Evolutionary conservation across 1,140 invertebrate genomes (phyloP).

Genomic region (Ptiloglossa arizonensis): DNA sequence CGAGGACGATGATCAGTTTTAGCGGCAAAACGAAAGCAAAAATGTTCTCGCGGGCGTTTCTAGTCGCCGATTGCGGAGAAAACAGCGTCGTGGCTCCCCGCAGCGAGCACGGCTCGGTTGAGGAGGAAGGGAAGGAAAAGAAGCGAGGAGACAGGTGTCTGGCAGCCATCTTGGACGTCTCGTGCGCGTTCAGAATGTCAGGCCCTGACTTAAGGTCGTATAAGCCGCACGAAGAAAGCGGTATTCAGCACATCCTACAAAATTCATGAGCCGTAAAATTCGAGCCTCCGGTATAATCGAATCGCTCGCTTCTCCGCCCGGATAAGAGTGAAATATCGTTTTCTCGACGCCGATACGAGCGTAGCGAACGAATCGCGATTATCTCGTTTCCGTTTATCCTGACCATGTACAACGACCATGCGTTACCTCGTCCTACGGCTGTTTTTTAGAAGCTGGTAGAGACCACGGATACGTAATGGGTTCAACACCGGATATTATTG

Average conservation of each 20-base stretch:
- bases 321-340: constrained; percentile 41
- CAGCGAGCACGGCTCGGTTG: background rate
- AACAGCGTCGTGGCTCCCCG: background rate
- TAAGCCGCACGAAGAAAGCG: constrained; percentile 18
- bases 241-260: constrained; percentile 48
- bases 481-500: background rate
- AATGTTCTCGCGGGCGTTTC: background rate
- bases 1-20: too few species aligned
- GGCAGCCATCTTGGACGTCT: constrained; percentile 15
- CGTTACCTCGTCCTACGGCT: background rate
- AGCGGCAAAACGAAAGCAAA: constrained; percentile 38
- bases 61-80: background rate
- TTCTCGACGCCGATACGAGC: background rate
- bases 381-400: background rate
- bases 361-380: background rate
- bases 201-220: constrained; percentile 21
- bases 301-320: background rate
- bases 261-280: constrained; percentile 57
- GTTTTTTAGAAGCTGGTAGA: background rate
- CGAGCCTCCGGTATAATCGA: constrained; percentile 33
- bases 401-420: background rate
- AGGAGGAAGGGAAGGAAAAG: background rate
- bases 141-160: constrained; percentile 35
- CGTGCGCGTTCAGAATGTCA: constrained; percentile 30
- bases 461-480: background rate